A percentile compares a stretch with the other conserved stretches of the same genome.
These are phyloP conservation scores for Zaprionus africanus DNA, from an alignment of 1,140 invertebrate genomes.

Conservation along the genomic window DNA sequence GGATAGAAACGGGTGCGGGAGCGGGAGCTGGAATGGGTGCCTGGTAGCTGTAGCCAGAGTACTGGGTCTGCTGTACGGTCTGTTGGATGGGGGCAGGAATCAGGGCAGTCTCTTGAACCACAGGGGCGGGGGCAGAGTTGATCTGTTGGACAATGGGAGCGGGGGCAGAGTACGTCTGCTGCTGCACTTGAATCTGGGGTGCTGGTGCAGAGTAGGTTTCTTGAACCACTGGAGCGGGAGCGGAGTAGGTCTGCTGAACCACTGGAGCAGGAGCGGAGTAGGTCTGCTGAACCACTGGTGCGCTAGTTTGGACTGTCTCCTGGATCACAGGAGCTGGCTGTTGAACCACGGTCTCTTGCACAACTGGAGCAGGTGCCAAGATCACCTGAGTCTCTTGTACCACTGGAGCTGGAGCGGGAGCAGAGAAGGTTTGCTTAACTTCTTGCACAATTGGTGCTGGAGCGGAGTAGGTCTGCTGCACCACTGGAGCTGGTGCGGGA, in stretches of 20 bases:
- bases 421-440: constrained; percentile 29
- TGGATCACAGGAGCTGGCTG: constrained; percentile 14
- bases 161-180: constrained; percentile 27
- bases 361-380: constrained; percentile 28
- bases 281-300: constrained; percentile 34
- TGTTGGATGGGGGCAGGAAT: constrained; percentile 25
- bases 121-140: constrained; percentile 38
- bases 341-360: constrained; percentile 36
- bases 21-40: constrained; percentile 17
- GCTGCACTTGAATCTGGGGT: constrained; percentile 30
- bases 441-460: constrained; percentile 35
- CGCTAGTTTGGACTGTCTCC: constrained; percentile 18
- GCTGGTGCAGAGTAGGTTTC: constrained; percentile 35
- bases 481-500: constrained; percentile 35
- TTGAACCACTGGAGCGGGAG: constrained; percentile 20
- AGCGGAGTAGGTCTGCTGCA: constrained; percentile 30
- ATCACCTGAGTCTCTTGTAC: constrained; percentile 33
- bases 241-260: constrained; percentile 26
- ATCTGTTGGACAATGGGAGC: constrained; percentile 39
- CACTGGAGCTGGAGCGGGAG: constrained; percentile 27
- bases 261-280: constrained; percentile 40
- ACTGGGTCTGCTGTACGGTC: constrained; percentile 19
- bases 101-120: constrained; percentile 29
- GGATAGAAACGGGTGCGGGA: constrained; percentile 3
- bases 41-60: constrained; percentile 52